These are phyloP conservation scores for Branchinecta sandiegonensis DNA, from an alignment of 2,888 invertebrate genomes.

Conservation along the genomic window DNA sequence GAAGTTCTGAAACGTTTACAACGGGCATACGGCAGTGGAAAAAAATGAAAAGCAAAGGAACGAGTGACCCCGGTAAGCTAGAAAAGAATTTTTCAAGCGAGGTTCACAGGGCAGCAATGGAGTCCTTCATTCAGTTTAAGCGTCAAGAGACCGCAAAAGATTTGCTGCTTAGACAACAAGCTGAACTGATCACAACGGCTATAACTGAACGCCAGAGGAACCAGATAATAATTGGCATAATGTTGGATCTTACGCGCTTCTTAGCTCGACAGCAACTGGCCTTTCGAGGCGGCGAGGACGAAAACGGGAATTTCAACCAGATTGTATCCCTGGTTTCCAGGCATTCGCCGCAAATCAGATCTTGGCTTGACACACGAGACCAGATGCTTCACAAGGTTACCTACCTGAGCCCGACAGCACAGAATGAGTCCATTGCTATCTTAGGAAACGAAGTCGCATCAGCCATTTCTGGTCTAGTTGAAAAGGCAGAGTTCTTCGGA, in stretches of 20 bases:
- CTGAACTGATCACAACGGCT: too few species aligned
- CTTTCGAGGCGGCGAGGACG: conserved; percentile 13
- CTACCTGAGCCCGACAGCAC: not conserved
- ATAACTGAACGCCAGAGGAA: too few species aligned
- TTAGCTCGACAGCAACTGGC: conserved; percentile 13
- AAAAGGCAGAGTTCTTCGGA: conserved; percentile 15
- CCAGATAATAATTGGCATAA: too few species aligned
- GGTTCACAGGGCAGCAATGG: not conserved
- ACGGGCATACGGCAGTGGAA: not conserved
- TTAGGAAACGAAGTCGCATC: not conserved
- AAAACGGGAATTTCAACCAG: not conserved
- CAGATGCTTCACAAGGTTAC: not conserved
- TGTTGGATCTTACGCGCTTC: conserved; percentile 2
- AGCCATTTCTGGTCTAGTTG: not conserved
- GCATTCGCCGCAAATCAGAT: not conserved
- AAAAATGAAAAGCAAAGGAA: conserved; percentile 15
- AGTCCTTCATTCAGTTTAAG: not conserved
- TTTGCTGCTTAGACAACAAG: too few species aligned
- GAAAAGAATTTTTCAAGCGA: not conserved
- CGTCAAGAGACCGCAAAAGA: too few species aligned
- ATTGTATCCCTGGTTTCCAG: conserved; percentile 5
- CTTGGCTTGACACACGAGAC: not conserved
- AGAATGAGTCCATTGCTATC: not conserved
- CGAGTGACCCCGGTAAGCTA: not conserved
- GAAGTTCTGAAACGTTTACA: not conserved